Conservation (phyloP, 2,888 invertebrate species). For the Drosophila koepferae region DNA sequence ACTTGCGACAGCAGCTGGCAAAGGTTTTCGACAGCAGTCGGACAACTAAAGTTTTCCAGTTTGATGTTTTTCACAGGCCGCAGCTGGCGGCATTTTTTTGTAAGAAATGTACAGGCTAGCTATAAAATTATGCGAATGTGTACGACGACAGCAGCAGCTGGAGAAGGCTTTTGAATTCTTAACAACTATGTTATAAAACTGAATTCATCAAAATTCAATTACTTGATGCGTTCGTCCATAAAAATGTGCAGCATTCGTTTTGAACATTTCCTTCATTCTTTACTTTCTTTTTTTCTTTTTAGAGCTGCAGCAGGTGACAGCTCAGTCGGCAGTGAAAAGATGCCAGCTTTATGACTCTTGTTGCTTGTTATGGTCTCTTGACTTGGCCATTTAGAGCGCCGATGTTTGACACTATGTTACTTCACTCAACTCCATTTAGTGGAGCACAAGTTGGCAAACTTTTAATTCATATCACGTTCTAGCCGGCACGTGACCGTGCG, state of each 20-base stretch:
- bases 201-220: conserved; percentile 74
- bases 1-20: conserved; percentile 56
- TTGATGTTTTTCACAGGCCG: conserved; percentile 57
- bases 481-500: conserved; percentile 51
- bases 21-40: conserved; percentile 35
- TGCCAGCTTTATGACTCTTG: conserved; percentile 39
- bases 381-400: conserved; percentile 30
- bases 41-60: conserved; percentile 54
- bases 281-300: not conserved
- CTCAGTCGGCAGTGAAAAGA: conserved; percentile 8
- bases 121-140: conserved; percentile 66
- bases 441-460: conserved; percentile 23
- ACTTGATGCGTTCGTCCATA: conserved; percentile 42
- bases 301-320: conserved; percentile 43
- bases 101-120: conserved; percentile 57
- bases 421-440: conserved; percentile 19
- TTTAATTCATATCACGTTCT: conserved; percentile 41
- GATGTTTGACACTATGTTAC: conserved; percentile 28
- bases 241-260: conserved; percentile 44
- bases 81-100: conserved; percentile 24
- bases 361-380: conserved; percentile 5
- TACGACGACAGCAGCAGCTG: conserved; percentile 13
- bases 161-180: conserved; percentile 59
- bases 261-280: not conserved
- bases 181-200: conserved; percentile 60